Percentiles rank a stretch among this genome's conserved stretches.
Conservation (phyloP, 2,113 vertebrate species). For the Menidia beryllina region DNA sequence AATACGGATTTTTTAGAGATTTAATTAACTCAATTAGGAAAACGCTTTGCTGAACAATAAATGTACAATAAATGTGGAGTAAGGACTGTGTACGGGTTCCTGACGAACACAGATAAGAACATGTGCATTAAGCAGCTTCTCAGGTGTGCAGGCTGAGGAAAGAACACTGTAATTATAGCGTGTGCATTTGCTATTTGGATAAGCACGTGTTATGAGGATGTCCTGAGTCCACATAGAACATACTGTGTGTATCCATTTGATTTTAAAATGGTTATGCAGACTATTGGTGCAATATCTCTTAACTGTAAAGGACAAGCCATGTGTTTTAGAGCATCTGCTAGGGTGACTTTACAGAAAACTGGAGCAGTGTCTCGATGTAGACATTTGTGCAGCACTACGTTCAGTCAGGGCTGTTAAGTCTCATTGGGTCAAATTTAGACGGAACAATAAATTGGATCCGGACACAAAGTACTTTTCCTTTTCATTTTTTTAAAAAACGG, state of each 20-base stretch:
- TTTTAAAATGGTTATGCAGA: slow-evolving; percentile 6
- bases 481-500: slow-evolving; percentile 31
- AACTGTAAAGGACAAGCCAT: slow-evolving; percentile 3
- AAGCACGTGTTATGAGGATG: slow-evolving; percentile 3
- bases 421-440: too few species aligned
- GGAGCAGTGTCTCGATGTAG: not conserved
- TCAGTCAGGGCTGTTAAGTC: slow-evolving; percentile 40
- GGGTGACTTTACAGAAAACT: not conserved
- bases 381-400: slow-evolving; percentile 21
- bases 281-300: not conserved
- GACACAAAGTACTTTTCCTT: too few species aligned
- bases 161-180: not conserved
- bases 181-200: not conserved
- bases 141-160: not conserved
- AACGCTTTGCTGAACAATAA: not conserved
- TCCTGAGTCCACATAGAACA: not conserved
- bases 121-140: not conserved
- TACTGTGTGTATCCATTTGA: not conserved
- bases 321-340: not conserved
- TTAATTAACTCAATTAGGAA: not conserved
- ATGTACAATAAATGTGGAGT: not conserved
- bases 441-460: too few species aligned
- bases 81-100: not conserved
- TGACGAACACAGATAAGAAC: not conserved
- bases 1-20: not conserved